A percentile compares a stretch with the other conserved stretches of the same genome.
These are phyloP conservation scores for Loxodonta africana DNA, from an alignment of 2,113 vertebrate genomes.

Conservation along the genomic window DNA sequence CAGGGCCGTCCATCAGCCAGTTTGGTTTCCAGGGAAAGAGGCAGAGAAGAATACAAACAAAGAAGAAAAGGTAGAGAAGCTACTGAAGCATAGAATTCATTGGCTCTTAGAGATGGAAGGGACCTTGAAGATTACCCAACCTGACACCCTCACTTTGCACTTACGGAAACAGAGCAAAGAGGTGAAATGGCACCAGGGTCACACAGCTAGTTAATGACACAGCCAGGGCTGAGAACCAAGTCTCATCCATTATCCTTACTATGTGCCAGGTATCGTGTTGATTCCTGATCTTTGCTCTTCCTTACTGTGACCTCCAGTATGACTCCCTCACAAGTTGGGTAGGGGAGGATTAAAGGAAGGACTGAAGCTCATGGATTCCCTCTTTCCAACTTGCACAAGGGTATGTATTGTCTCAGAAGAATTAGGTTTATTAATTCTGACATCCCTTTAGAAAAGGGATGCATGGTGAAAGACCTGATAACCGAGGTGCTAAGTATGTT, in stretches of 20 bases:
- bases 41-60: neutral
- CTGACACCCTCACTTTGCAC: neutral
- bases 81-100: neutral
- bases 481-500: neutral
- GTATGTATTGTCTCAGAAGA: neutral
- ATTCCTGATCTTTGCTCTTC: neutral
- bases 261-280: neutral
- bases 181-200: neutral
- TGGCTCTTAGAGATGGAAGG: neutral
- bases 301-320: neutral
- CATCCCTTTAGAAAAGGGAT: neutral
- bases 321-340: neutral
- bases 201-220: neutral
- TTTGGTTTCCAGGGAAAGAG: neutral
- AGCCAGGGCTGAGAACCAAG: neutral
- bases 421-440: neutral
- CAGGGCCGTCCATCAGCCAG: neutral
- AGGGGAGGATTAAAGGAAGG: conserved; percentile 16
- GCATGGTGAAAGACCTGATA: conserved; percentile 30
- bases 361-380: neutral
- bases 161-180: neutral
- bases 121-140: neutral
- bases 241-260: neutral
- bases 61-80: neutral
- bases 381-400: neutral